Evolutionary conservation across 2,797 vertebrate genomes (phyloP).

Genomic region (Garrulus glandarius): DNA sequence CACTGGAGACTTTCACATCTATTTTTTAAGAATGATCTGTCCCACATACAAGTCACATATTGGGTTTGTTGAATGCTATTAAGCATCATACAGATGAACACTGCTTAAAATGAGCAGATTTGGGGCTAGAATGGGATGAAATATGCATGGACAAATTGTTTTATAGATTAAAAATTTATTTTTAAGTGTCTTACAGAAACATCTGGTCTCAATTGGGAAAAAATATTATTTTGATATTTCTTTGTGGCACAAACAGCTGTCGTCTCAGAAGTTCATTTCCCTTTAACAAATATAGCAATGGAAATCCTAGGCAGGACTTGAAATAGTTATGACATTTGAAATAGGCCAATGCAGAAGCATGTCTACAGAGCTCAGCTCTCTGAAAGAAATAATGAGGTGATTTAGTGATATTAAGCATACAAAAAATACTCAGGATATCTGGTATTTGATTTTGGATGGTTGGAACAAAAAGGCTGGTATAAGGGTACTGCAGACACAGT

Average conservation of each 20-base stretch:
- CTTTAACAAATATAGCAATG: not conserved
- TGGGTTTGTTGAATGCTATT: not conserved
- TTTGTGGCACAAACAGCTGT: not conserved
- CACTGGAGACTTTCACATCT: not conserved
- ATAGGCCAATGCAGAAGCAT: not conserved
- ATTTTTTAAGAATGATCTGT: not conserved
- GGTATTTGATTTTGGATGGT: not conserved
- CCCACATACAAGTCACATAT: slow-evolving; percentile 13
- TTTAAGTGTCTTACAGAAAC: slow-evolving; percentile 29
- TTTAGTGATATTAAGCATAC: not conserved
- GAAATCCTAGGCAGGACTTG: not conserved
- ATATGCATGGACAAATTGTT: slow-evolving; percentile 34
- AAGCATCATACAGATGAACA: not conserved
- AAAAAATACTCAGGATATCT: not conserved
- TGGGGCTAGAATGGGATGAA: slow-evolving; percentile 26
- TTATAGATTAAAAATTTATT: slow-evolving; percentile 53
- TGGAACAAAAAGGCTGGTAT: not conserved
- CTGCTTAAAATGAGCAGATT: slow-evolving; percentile 61
- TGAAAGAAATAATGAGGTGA: not conserved
- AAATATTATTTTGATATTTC: not conserved
- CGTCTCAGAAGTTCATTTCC: not conserved
- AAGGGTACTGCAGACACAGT: not conserved
- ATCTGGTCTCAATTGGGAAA: slow-evolving; percentile 18
- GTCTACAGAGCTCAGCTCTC: not conserved
- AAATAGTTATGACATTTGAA: not conserved